Conservation (phyloP, 2,888 invertebrate species). For the Rutpela maculata region DNA sequence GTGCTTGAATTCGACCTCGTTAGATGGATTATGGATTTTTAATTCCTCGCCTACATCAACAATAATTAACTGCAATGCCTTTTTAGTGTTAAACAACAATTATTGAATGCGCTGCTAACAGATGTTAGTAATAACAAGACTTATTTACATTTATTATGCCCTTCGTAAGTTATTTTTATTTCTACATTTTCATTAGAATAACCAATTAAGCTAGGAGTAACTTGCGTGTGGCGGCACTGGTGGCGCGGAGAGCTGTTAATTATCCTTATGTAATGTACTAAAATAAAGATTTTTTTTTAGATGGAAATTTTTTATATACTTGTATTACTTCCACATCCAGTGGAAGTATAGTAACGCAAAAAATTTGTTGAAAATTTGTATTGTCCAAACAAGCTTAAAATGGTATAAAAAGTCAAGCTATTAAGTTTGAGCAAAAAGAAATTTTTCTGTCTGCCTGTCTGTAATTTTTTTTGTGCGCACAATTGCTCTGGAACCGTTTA, state of each 20-base stretch:
- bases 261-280: background rate
- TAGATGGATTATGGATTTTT: constrained; percentile 33
- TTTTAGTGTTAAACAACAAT: constrained; percentile 20
- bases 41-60: constrained; percentile 20
- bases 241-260: background rate
- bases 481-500: too few species aligned
- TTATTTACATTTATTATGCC: background rate
- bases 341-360: background rate
- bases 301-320: too few species aligned
- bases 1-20: constrained; percentile 33
- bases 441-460: too few species aligned
- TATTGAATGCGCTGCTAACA: constrained; percentile 8
- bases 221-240: background rate
- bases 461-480: too few species aligned
- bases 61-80: constrained; percentile 28
- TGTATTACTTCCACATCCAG: too few species aligned
- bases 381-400: too few species aligned
- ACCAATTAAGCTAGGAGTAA: background rate
- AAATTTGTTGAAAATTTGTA: too few species aligned
- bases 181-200: background rate
- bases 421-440: too few species aligned
- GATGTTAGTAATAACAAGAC: background rate
- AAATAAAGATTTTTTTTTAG: background rate
- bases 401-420: too few species aligned
- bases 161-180: background rate